Conservation (phyloP, 1,140 invertebrate genomes). For the Drosophila paulistorum region DNA sequence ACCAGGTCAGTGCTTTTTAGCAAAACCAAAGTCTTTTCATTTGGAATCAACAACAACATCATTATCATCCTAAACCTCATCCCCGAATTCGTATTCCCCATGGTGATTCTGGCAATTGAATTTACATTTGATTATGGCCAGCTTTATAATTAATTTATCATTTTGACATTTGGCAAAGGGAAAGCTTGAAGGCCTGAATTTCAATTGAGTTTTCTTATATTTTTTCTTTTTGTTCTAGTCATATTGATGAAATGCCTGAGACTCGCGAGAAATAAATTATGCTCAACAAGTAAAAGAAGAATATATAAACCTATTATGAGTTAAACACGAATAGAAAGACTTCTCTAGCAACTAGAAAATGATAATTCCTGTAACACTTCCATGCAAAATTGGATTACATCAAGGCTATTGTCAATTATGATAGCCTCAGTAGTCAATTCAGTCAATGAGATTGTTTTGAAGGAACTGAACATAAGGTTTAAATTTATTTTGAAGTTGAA, state of each 20-base stretch:
- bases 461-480: too few relatives aligned
- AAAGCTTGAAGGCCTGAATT: neutral
- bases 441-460: too few relatives aligned
- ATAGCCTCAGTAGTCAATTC: too few relatives aligned
- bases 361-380: too few relatives aligned
- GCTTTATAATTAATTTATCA: conserved; percentile 40
- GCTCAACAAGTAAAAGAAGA: neutral
- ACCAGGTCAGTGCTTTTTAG: conserved; percentile 70
- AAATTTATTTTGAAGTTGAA: neutral
- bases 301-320: too few relatives aligned
- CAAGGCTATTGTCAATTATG: too few relatives aligned
- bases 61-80: conserved; percentile 14
- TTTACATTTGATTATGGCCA: conserved; percentile 41
- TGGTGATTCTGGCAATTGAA: conserved; percentile 16
- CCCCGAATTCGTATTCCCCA: neutral
- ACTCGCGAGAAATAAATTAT: neutral
- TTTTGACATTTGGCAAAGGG: conserved; percentile 25
- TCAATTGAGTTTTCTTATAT: neutral
- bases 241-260: neutral
- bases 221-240: neutral
- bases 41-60: conserved; percentile 3
- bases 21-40: conserved; percentile 30
- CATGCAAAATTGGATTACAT: too few relatives aligned
- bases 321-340: too few relatives aligned
- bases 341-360: too few relatives aligned